A percentile compares a stretch with the other conserved stretches of the same genome.
Conservation (phyloP, 2,888 invertebrate species). For the Piscicola geometra region DNA sequence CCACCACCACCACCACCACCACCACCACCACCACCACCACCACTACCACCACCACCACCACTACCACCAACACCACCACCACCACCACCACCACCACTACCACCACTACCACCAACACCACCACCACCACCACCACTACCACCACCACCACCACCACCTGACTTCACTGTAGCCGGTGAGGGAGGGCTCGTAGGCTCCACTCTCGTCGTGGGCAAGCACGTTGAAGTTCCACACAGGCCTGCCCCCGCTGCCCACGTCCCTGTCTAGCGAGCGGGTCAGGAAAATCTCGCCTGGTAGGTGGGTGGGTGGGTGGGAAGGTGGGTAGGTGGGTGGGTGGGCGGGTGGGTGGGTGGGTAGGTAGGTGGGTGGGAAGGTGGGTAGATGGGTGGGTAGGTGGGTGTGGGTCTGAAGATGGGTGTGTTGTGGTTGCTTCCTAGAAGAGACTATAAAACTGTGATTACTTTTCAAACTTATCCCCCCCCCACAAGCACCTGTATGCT, state of each 20-base stretch:
- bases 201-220: conserved; percentile 53
- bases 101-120: conserved; percentile 1
- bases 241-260: conserved; percentile 42
- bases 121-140: neutral
- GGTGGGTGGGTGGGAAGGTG: neutral
- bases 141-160: conserved; percentile 51
- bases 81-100: neutral
- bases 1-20: no score
- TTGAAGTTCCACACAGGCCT: conserved; percentile 47
- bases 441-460: no score
- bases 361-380: no score
- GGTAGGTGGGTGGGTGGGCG: no score
- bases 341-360: no score
- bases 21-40: neutral
- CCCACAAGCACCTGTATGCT: conserved; percentile 67
- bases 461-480: neutral
- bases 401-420: no score
- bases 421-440: no score
- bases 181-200: conserved; percentile 44
- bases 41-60: neutral
- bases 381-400: no score
- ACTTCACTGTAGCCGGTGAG: conserved; percentile 94
- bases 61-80: conserved; percentile 2
- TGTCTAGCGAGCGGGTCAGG: conserved; percentile 87
- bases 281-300: conserved; percentile 75